These are phyloP conservation scores for Apamea monoglypha DNA, from an alignment of 2,888 invertebrate genomes.

Conservation along the genomic window DNA sequence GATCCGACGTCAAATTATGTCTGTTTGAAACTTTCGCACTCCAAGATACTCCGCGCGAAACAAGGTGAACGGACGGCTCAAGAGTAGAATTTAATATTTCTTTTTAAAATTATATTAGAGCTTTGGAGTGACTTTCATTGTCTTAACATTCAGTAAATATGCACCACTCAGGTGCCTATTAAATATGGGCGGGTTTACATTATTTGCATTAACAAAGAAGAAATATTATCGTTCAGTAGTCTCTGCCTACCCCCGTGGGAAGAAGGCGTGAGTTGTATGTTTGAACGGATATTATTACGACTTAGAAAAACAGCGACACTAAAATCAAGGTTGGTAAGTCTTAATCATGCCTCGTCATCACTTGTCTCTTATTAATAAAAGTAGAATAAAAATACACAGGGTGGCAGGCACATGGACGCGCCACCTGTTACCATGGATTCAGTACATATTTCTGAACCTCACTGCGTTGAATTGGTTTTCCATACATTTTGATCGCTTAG, in stretches of 20 bases:
- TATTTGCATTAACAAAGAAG: background rate
- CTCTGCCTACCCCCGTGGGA: background rate
- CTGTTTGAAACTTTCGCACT: constrained; percentile 57
- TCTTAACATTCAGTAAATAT: constrained; percentile 22
- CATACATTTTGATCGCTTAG: background rate
- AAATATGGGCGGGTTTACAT: background rate
- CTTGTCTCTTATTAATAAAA: background rate
- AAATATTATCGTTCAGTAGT: background rate
- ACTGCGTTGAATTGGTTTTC: background rate
- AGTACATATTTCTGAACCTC: background rate
- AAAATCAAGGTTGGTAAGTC: background rate
- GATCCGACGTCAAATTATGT: constrained; percentile 59
- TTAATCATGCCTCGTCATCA: background rate
- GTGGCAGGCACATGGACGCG: too few species aligned
- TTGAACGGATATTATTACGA: background rate
- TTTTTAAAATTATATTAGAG: constrained; percentile 27
- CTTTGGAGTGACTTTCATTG: constrained; percentile 27
- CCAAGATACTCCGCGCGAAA: constrained; percentile 18
- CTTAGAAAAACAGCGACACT: background rate
- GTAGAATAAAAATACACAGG: background rate
- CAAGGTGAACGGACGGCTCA: constrained; percentile 29
- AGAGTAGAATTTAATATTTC: constrained; percentile 32
- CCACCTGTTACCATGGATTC: too few species aligned
- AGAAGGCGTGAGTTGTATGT: too few species aligned
- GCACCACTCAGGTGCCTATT: background rate